Percentiles rank a stretch among this genome's conserved stretches.
phyloP scores from a whole-genome alignment of 1,140 invertebrate genomes.

The Drosophila teissieri region DNA sequence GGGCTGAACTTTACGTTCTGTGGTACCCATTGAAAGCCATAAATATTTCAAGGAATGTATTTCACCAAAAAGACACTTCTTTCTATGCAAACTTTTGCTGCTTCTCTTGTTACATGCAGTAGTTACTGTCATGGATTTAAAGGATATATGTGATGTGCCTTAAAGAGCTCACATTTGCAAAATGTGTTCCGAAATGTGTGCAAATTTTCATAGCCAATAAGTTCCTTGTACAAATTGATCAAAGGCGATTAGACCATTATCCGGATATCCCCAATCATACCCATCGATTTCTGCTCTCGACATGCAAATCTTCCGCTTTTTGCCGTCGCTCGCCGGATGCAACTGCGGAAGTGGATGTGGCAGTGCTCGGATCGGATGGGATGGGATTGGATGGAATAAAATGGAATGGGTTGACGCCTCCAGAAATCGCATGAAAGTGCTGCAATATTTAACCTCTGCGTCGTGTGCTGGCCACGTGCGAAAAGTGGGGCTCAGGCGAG shows the following conservation, averaged over 20 bases:
- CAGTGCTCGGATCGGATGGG: constrained; percentile 24
- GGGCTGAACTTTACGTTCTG: background rate
- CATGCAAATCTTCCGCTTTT: constrained; percentile 1
- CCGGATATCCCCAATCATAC: constrained; percentile 27
- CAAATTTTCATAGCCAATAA: no score
- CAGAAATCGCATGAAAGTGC: constrained; percentile 49
- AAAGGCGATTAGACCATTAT: background rate
- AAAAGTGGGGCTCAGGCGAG: constrained; percentile 2
- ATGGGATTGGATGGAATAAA: background rate
- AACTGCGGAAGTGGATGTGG: constrained; percentile 64
- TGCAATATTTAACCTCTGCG: constrained; percentile 51
- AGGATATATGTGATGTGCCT: no score
- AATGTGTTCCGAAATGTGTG: no score
- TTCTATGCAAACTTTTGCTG: no score
- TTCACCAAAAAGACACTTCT: no score
- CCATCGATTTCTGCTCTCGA: constrained; percentile 3
- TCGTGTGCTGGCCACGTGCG: constrained; percentile 24
- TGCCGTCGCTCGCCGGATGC: constrained; percentile 37
- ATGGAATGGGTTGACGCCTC: constrained; percentile 25
- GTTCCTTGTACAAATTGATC: background rate
- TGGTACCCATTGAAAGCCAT: background rate
- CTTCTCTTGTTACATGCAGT: no score
- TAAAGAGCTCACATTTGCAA: no score
- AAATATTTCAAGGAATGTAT: background rate
- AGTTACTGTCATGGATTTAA: no score